Conservation (phyloP, 2,113 vertebrate species). For the Aldabrachelys gigantea region DNA sequence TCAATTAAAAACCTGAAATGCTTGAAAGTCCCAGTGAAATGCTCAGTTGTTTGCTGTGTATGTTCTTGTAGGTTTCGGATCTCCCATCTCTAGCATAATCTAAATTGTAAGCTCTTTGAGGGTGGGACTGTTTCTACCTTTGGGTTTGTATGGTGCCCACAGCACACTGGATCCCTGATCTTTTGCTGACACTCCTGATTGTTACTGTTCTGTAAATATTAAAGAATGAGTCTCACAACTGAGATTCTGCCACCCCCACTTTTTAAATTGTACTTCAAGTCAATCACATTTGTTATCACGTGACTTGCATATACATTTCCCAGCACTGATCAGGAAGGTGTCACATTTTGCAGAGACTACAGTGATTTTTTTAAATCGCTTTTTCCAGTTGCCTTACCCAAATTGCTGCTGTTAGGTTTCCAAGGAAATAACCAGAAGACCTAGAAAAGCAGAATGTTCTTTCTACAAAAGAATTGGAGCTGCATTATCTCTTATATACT, state of each 20-base stretch:
- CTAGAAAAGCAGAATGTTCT: background rate
- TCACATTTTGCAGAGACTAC: background rate
- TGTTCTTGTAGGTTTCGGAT: conserved; percentile 19
- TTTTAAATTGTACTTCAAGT: background rate
- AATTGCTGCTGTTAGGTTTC: background rate
- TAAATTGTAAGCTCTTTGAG: background rate
- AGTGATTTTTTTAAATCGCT: background rate
- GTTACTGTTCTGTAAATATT: background rate
- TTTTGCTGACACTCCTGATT: background rate
- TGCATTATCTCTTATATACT: background rate
- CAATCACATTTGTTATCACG: background rate
- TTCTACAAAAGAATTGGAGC: background rate
- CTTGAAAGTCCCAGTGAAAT: conserved; percentile 50
- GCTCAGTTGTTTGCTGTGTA: background rate
- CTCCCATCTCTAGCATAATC: conserved; percentile 7
- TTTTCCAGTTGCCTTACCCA: background rate
- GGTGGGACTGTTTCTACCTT: background rate
- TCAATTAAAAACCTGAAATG: conserved; percentile 41
- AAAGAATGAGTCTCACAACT: background rate
- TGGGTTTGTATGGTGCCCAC: background rate
- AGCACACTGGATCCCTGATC: fast-evolving
- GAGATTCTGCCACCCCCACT: background rate
- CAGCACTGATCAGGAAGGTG: background rate
- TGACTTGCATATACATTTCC: background rate
- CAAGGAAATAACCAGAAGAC: background rate